Conservation (phyloP, 2,888 invertebrate species). For the Diarsia mendica region DNA sequence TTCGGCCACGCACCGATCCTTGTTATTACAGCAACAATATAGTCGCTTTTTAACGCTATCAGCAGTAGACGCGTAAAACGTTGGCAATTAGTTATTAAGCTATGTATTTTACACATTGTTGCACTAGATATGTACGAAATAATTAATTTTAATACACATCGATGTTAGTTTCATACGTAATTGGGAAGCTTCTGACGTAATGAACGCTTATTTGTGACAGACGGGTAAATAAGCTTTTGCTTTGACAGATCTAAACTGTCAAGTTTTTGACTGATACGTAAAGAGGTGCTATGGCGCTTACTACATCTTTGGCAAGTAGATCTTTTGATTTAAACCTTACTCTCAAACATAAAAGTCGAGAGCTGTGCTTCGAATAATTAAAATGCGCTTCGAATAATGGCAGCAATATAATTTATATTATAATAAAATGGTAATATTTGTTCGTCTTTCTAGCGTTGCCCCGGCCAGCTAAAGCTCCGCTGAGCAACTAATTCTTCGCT, state of each 20-base stretch:
- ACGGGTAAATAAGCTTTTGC: constrained; percentile 39
- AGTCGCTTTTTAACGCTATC: constrained; percentile 39
- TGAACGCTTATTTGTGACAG: constrained; percentile 63
- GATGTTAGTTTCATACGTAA: constrained; percentile 74
- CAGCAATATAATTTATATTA: neutral
- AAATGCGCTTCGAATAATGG: constrained; percentile 14
- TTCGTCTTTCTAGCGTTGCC: constrained; percentile 57
- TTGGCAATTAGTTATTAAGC: constrained; percentile 46
- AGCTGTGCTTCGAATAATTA: neutral
- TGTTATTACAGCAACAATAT: neutral
- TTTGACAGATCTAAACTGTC: constrained; percentile 16
- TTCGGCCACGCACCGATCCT: neutral
- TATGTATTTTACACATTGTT: constrained; percentile 56
- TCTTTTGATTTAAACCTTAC: neutral
- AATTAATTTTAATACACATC: constrained; percentile 63
- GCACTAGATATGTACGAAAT: constrained; percentile 59
- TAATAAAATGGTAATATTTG: constrained; percentile 24
- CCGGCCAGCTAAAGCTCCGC: constrained; percentile 38
- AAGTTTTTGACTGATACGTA: constrained; percentile 3
- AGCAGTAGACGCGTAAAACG: constrained; percentile 27
- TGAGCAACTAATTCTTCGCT: constrained; percentile 33
- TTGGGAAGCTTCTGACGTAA: constrained; percentile 69
- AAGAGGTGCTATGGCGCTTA: constrained; percentile 16
- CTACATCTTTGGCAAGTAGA: constrained; percentile 4
- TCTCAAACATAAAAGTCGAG: neutral